These are phyloP conservation scores for Notodonta dromedarius DNA, from an alignment of 2,888 invertebrate species.

Conservation along the genomic window DNA sequence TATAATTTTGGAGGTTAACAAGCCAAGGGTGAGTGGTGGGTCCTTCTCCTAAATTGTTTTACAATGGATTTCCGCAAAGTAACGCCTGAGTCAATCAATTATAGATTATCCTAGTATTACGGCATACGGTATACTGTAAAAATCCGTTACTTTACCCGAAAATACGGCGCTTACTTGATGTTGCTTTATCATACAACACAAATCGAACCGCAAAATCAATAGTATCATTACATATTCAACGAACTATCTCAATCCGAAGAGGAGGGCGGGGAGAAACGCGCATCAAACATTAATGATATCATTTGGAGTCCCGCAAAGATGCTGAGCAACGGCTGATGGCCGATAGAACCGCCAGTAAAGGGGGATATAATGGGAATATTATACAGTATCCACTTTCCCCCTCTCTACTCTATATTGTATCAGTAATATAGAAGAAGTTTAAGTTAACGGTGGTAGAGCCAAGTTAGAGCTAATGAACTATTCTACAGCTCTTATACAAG, in stretches of 20 bases:
- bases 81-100: too few species aligned
- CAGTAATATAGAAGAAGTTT: background rate
- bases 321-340: conserved; percentile 74
- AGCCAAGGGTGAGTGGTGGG: too few species aligned
- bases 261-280: conserved; percentile 59
- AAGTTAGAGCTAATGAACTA: too few species aligned
- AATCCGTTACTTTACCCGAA: too few species aligned
- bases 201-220: conserved; percentile 51
- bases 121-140: too few species aligned
- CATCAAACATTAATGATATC: conserved; percentile 77
- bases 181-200: too few species aligned
- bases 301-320: conserved; percentile 74
- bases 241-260: conserved; percentile 52
- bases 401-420: conserved; percentile 29
- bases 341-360: conserved; percentile 72
- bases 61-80: too few species aligned
- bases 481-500: too few species aligned
- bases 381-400: conserved; percentile 67
- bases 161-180: too few species aligned
- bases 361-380: conserved; percentile 77
- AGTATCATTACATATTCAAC: conserved; percentile 64
- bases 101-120: too few species aligned
- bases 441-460: background rate
- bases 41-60: too few species aligned
- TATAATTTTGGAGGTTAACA: too few species aligned